Percentiles rank a stretch among this genome's conserved stretches.
These are phyloP conservation scores for Chymomyza amoena DNA, from an alignment of 2,888 invertebrate genomes.

Conservation along the genomic window DNA sequence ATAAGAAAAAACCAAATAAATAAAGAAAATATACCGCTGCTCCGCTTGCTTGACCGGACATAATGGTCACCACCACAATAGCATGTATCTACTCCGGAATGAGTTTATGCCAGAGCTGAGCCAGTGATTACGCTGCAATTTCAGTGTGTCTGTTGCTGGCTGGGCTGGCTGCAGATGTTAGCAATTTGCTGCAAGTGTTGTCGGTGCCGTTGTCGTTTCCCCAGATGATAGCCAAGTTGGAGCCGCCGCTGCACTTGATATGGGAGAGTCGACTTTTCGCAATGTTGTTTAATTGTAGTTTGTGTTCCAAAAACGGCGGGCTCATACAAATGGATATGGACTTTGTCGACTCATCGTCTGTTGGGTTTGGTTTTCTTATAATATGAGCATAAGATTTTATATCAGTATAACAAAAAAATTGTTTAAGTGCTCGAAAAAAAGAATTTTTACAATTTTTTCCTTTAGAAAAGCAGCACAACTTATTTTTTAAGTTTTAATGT, in stretches of 20 bases:
- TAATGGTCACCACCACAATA: not conserved
- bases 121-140: conserved; percentile 13
- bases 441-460: no score
- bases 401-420: no score
- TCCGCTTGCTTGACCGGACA: conserved; percentile 11
- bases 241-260: not conserved
- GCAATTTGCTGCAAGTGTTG: conserved; percentile 14
- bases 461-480: no score
- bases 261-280: not conserved
- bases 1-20: not conserved
- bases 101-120: not conserved
- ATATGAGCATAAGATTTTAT: not conserved
- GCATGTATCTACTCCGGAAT: not conserved
- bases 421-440: no score
- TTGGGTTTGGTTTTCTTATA: not conserved
- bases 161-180: conserved; percentile 12
- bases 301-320: not conserved
- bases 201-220: not conserved
- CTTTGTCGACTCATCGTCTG: not conserved
- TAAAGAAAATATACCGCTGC: conserved; percentile 26
- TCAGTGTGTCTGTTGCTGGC: conserved; percentile 2
- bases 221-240: not conserved
- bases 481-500: no score
- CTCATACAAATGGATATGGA: not conserved
- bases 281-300: not conserved